Evolutionary conservation across 2,797 vertebrate genomes (phyloP), one percentile per base, ranked within the genome.

Genomic region (Hoplostethus atlanticus): DNA sequence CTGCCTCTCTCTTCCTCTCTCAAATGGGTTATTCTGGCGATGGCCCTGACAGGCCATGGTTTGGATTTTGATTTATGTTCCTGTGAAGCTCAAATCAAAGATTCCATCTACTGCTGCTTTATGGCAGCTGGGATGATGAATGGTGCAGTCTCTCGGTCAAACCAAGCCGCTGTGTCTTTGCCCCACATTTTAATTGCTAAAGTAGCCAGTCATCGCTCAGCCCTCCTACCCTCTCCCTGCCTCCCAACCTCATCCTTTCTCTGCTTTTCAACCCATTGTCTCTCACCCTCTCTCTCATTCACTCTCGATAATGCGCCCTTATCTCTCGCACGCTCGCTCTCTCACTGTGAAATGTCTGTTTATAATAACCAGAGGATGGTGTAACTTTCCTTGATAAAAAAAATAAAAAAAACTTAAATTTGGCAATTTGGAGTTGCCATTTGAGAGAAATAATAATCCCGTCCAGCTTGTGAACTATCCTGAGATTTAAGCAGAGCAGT

Each of bases 51-150:
- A 98, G 97, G 96, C 95, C 95, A 94, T 96, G 96, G 96, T 98
- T 97, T 97, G 97, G 97, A 97, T 98, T 98, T 98, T 98, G 98
- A 99, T 98, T 98, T 98, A 98, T 99, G 98, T 98, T 98, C 96
- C 97, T 97, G 96, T 97, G 96, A 98, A 98, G 96, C 97, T 98
- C 97, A 99, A 99, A 99, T 99, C 97, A 98, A 99, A 99, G 97
- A 98, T 97, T 97, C 97, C 97, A 98, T 98, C 97, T 98, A 98
- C 96, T 97, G 96, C 97, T 98, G 97, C 97, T 98, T 98, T 97
- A 98, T 98, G 97, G 97, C 97, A 99, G 97, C 96, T 97, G 94
- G 96, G 96, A 99, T 98, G 97, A 99, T 99, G 96, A 98, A 98
- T 98, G 97, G 97, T 92, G 95, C 96, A 97, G 96, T 97, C 96